Base-by-base conservation (phyloP, 1,140 invertebrate species). In the Zaprionus gabonicus region DNA sequence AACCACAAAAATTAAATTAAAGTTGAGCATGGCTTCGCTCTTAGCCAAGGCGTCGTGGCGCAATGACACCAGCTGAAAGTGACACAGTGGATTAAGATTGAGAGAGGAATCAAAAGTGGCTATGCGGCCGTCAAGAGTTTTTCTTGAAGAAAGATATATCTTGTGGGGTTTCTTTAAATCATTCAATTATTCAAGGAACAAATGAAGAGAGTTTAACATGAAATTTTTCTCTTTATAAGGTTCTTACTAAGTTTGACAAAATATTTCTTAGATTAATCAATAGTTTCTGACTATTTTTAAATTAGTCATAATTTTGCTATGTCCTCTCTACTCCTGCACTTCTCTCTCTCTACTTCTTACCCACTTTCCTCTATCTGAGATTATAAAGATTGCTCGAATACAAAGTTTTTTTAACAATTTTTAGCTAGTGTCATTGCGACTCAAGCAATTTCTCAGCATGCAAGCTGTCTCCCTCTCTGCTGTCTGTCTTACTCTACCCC, bases 1-100 rank as follows among this genome's bases (percentile, higher is more conserved):
- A 84, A 87, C 88, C 88, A 76, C 88, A 91, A 91, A 91, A 91
- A 91, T 91, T 91, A 91, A 91, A 91, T 91, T 91, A 91, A 91
- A 91, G 84, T 91, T 73, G 88, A 87, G 76, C 82, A 75, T 57
- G 64, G 49, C 68, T 65, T 71, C 44, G 20, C 65, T 60, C 46
- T 25, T 3, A 59, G 56, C 41, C 25, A 69, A 51, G 23, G 13
- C 31, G 1, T n/a, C 15, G 27, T 27, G 34, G 3, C 17, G 2
- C 28, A 65, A 65, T 71, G 73, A 60, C 60, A 76, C 55, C n/a
- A 71, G 55, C 73, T 66, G 53, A 55, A 65, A 49, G 9, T 28
- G 31, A 49, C 15, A 3, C 7, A 25, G 7, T 17, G 41, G n/a
- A 46, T 46, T 46, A 46, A 46, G n/a, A 46, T 46, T 46, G 41